Evolutionary conservation across 53 echinoderm and acorn worm species (phyloP), one percentile per base, ranked within the genome.

Genomic region (Astropecten irregularis): DNA sequence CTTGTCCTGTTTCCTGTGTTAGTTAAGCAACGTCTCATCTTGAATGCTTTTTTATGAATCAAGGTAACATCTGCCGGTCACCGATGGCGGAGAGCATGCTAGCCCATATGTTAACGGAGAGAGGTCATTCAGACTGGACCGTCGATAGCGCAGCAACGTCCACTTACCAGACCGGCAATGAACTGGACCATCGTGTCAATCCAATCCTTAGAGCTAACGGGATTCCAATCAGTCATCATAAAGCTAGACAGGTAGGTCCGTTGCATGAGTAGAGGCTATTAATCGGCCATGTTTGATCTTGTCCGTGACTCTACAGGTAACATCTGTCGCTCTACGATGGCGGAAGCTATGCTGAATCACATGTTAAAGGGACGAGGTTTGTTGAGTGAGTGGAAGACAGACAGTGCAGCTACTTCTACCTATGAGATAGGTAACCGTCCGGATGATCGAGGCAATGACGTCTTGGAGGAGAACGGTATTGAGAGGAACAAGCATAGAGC

Each of bases 381-480:
- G 37, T 59, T 57, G 29, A 34, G 59, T 4, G 76, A 89, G 18
- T 94, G 94, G 99, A 76, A 49, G 18, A 88, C 95, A 16, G 99
- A 97, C 86, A 97, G 99, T 71, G 99, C 99, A n/a, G 99, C 99
- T 6, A 97, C 99, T 48, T 90, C 92, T 1, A 85, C 85, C 0
- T 97, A 95, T 47, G 83, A 97, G 68, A 94, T 94, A 38, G 99
- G 99, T 21, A 81, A 73, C 30, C 68, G 76, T 38, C 99, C 99
- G 0, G 94, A 97, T 57, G 18, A 51, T 9, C 52, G 92, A 15
- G 92, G 92, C 6, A 97, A 91, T 52, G 40, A 84, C 9, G 86
- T 90, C n/a, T 52, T 97, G 54, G 26, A 59, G 21, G 85, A 71
- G 27, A 55, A 90, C 28, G 57, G 53, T 10, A 39, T 85, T 2